These are phyloP conservation scores for Folsomia candida DNA, from an alignment of 2,888 invertebrate species.

Conservation along the genomic window DNA sequence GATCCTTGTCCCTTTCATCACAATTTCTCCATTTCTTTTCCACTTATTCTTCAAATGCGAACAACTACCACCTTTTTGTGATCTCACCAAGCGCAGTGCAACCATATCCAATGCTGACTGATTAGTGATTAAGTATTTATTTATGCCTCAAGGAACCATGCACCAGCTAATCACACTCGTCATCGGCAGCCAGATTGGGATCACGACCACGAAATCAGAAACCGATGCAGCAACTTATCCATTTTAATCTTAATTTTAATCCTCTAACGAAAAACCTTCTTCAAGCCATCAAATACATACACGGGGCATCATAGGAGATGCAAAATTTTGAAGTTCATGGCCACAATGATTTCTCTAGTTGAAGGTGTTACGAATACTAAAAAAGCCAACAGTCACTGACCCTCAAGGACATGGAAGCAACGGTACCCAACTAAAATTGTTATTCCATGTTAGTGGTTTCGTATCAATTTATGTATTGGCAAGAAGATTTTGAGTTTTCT, in stretches of 20 bases:
- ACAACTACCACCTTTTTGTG: not conserved
- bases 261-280: not conserved
- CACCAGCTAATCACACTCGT: not conserved
- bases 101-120: not conserved
- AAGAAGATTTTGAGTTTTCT: too few species aligned
- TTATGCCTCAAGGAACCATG: slow-evolving; percentile 39
- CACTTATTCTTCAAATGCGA: not conserved
- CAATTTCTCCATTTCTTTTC: not conserved
- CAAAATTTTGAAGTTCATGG: not conserved
- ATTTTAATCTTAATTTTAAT: not conserved
- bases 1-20: slow-evolving; percentile 30
- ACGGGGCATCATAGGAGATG: not conserved
- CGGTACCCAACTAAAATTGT: too few species aligned
- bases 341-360: not conserved
- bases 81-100: not conserved
- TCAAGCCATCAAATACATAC: not conserved
- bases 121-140: slow-evolving; percentile 39
- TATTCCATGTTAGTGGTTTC: too few species aligned
- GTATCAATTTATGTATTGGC: too few species aligned
- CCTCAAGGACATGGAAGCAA: too few species aligned
- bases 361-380: not conserved
- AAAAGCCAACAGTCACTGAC: not conserved
- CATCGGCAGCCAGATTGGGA: slow-evolving; percentile 2
- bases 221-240: not conserved
- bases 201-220: not conserved